Base-by-base conservation (phyloP, 2,113 vertebrate species). In the Galemys pyrenaicus region DNA sequence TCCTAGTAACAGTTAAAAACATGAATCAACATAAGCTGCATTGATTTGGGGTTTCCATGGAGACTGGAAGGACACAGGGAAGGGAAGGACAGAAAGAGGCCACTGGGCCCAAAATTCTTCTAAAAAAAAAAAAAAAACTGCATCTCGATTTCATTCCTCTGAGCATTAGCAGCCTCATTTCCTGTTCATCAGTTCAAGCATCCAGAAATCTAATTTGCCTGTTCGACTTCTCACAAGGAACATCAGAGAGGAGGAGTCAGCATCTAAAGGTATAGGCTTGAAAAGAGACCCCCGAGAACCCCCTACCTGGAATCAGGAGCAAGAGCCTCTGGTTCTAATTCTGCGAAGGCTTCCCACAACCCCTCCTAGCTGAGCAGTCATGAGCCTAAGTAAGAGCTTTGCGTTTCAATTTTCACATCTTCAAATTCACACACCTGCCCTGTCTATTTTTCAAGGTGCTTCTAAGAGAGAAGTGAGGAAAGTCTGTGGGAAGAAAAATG, bases 41-140 rank as follows among this genome's bases (percentile, higher is more conserved):
- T 95, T 95, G 95, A 95, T 93, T 94, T 95, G 84, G 96, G 62
- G 90, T 97, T 97, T 95, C 94, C 95, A 97, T 96, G 89, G 96
- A 96, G 94, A 97, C 78, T 35, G 46, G 93, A 96, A 97, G 97
- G 97, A 95, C 96, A 96, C 70, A 95, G 88, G 90, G 96, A 94
- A 93, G 92, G 87, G 73, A 90, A 94, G 94, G 91, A 94, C 79
- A 46, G 86, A 89, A 96, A 95, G 89, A 95, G 91, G 93, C 78
- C 96, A 89, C 93, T 83, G 46, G 83, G 92, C 90, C 94, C 95
- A 89, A 97, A 95, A 97, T 92, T 95, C 92, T 92, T 56, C 89
- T 84, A 24, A 5, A 86, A 89, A 92, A 26, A 60, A n/a, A n/a
- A 51, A 85, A 82, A 87, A 96, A 94, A 88, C 77, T 13, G 65